Percentiles rank a stretch among this genome's conserved stretches.
Evolutionary conservation across 2,888 invertebrate species (phyloP).

Genomic region (Dryobotodes eremita): DNA sequence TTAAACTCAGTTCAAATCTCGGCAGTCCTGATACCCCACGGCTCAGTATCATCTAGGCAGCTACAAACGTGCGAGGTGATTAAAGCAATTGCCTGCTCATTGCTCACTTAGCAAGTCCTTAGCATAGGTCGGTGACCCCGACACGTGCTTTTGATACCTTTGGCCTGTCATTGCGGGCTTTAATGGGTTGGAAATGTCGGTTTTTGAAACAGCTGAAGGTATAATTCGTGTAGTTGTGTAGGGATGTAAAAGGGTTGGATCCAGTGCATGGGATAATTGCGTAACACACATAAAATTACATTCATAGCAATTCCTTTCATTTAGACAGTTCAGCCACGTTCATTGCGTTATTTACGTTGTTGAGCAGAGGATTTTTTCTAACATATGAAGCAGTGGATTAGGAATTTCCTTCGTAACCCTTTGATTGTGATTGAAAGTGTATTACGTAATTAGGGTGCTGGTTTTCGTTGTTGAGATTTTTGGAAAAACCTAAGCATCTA

Average conservation of each 20-base stretch:
- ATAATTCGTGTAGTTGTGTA: not conserved
- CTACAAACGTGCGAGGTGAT: constrained; percentile 80
- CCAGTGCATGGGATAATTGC: not conserved
- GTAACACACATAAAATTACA: not conserved
- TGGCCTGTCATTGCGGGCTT: constrained; percentile 17
- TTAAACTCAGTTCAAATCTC: constrained; percentile 43
- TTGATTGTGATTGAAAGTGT: too few species aligned
- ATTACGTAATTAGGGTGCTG: too few species aligned
- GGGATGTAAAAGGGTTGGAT: not conserved
- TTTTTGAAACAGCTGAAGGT: constrained; percentile 5
- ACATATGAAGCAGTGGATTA: too few species aligned
- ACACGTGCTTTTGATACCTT: constrained; percentile 63
- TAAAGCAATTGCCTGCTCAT: constrained; percentile 84
- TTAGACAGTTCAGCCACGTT: not conserved
- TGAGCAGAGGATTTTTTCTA: not conserved
- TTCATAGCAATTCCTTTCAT: not conserved
- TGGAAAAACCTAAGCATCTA: not conserved
- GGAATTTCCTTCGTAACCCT: too few species aligned
- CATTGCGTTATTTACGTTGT: not conserved
- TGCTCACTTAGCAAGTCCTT: constrained; percentile 73
- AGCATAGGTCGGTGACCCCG: constrained; percentile 71
- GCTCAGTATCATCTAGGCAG: constrained; percentile 75
- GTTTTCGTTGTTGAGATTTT: not conserved
- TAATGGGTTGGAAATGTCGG: not conserved
- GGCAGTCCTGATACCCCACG: constrained; percentile 58